Conservation (phyloP, 2,888 invertebrate species). For the Acronicta alni region DNA sequence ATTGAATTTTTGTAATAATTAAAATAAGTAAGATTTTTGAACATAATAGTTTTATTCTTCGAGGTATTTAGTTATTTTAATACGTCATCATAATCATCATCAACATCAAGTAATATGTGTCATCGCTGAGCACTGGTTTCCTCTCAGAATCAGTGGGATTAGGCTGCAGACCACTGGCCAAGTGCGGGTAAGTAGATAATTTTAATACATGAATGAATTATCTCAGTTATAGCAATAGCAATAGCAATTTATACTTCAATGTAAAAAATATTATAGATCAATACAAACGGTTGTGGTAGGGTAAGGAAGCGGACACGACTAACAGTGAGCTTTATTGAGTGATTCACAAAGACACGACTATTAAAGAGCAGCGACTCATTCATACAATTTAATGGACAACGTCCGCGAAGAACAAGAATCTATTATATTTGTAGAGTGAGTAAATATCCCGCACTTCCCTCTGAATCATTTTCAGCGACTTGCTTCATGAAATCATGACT, state of each 20-base stretch:
- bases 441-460: slow-evolving; percentile 6
- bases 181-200: too few relatives aligned
- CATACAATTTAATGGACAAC: slow-evolving; percentile 40
- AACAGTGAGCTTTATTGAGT: slow-evolving; percentile 18
- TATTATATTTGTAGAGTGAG: slow-evolving; percentile 41
- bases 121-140: too few relatives aligned
- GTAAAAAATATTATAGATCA: not conserved
- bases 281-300: not conserved
- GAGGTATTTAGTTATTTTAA: too few relatives aligned
- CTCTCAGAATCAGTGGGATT: too few relatives aligned
- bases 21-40: too few relatives aligned
- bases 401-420: slow-evolving; percentile 27
- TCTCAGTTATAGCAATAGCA: not conserved
- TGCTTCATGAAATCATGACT: slow-evolving; percentile 14
- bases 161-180: too few relatives aligned
- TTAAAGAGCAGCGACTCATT: slow-evolving; percentile 34
- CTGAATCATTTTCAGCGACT: slow-evolving; percentile 39
- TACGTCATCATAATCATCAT: too few relatives aligned
- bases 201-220: slow-evolving; percentile 15
- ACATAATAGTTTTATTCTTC: too few relatives aligned
- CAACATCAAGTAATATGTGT: too few relatives aligned
- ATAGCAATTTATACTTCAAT: not conserved
- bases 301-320: not conserved
- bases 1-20: not conserved
- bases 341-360: slow-evolving; percentile 31